Base-by-base conservation (phyloP, 2,888 invertebrate species). In the Drosophila conformis region DNA sequence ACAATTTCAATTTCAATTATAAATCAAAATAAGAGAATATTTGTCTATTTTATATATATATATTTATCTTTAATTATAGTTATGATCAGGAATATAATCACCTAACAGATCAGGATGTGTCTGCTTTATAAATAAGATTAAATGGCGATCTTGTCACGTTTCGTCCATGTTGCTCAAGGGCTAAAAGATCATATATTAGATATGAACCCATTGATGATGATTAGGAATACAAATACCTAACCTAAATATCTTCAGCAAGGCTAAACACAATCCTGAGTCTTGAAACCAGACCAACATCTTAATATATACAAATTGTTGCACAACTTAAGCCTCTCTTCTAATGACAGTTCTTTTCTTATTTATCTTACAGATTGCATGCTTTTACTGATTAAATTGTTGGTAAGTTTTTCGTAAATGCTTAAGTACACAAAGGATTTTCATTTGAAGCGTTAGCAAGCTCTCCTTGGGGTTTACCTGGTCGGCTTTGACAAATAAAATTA, bases 351-450 rank as follows among this genome's bases (percentile, higher is more conserved):
- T 46, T 35, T 49, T 58, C 25, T 53, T 63, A 46, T 73, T 67
- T 74, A 4, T 53, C 27, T 81, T 87, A 52, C 87, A 83, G 83
- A 87, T 83, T 75, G 68, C 49, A 46, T 57, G 77, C 51, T 84
- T 72, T 82, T 73, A 73, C 58, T 53, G 65, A 69, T 66, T 58
- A 53, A 77, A 69, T 71, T 69, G 69, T 70, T 75, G 83, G 83
- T 83, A 73, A 83, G 83, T 77, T 56, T 40, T 46, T 35, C 18
- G 40, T 38, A 54, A 49, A 61, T 49, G 51, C 46, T 48, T 62
- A 46, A 53, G 42, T 29, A 69, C 56, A 68, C 51, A 51, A 36
- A 53, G 48, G 52, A 54, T 42, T 63, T 74, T 57, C 56, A 29
- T 70, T 57, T 27, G 31, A 46, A 35, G 42, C 29, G 27, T 18